Evolutionary conservation across 2,888 invertebrate genomes (phyloP).

Genomic region (Drosophila silvestris): DNA sequence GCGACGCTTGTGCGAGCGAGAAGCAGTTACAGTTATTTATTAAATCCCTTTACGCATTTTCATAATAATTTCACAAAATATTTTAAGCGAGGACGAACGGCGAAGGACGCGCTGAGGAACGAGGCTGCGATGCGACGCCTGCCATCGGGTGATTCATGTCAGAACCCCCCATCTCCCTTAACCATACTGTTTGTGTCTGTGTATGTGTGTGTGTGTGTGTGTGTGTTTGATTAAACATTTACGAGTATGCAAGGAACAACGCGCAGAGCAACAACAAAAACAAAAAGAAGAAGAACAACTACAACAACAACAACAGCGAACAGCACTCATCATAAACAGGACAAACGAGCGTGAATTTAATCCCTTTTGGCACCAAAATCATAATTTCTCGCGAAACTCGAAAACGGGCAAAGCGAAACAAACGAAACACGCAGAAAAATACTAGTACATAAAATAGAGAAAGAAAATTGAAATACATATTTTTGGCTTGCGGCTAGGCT

Average conservation of each 20-base stretch:
- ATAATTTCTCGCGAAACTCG: constrained; percentile 66
- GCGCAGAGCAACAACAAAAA: constrained; percentile 10
- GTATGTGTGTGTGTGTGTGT: constrained; percentile 31
- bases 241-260: constrained; percentile 51
- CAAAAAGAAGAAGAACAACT: neutral
- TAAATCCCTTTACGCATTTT: constrained; percentile 84
- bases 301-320: constrained; percentile 27
- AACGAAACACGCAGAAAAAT: constrained; percentile 29
- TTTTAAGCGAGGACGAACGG: constrained; percentile 67
- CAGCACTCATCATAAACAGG: constrained; percentile 77
- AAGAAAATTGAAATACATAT: constrained; percentile 35
- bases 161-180: constrained; percentile 22
- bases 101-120: constrained; percentile 10
- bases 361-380: constrained; percentile 84
- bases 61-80: constrained; percentile 83
- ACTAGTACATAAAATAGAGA: constrained; percentile 39
- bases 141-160: constrained; percentile 76
- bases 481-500: neutral
- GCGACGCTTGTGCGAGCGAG: constrained; percentile 53
- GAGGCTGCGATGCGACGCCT: constrained; percentile 50
- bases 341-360: constrained; percentile 82
- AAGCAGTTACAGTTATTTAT: constrained; percentile 84
- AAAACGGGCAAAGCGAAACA: constrained; percentile 26
- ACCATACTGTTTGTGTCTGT: constrained; percentile 9
- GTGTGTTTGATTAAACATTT: constrained; percentile 71